A percentile compares a stretch with the other conserved stretches of the same genome.
These are phyloP conservation scores for Drosophila leonis DNA, from an alignment of 2,888 invertebrate species.

Conservation along the genomic window DNA sequence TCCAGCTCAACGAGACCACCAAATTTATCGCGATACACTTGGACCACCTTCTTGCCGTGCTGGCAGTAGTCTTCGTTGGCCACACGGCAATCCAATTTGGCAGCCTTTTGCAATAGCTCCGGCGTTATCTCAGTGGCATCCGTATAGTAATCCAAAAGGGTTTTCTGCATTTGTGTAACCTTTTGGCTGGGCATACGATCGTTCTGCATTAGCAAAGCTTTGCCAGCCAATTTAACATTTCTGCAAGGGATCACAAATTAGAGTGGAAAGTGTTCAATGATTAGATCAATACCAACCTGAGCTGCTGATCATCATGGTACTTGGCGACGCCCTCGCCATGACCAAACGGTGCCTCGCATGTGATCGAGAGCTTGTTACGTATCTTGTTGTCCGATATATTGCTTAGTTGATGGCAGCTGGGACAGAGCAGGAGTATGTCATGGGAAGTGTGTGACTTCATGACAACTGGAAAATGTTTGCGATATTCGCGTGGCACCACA, in stretches of 20 bases:
- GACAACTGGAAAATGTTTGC: slow-evolving; percentile 90
- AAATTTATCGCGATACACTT: slow-evolving; percentile 86
- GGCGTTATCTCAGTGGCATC: slow-evolving; percentile 85
- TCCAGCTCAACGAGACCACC: slow-evolving; percentile 90
- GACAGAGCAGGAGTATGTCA: slow-evolving; percentile 91
- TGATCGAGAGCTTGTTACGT: slow-evolving; percentile 87
- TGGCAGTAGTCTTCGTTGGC: slow-evolving; percentile 86
- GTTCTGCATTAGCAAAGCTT: slow-evolving; percentile 86
- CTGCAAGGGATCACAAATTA: slow-evolving; percentile 51
- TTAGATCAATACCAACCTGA: slow-evolving; percentile 66
- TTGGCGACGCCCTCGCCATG: slow-evolving; percentile 75
- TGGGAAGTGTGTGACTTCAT: slow-evolving; percentile 94
- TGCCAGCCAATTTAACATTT: slow-evolving; percentile 87
- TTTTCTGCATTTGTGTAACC: slow-evolving; percentile 85
- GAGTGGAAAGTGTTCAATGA: no score
- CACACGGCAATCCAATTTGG: slow-evolving; percentile 86
- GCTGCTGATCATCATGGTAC: slow-evolving; percentile 83
- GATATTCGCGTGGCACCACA: slow-evolving; percentile 93
- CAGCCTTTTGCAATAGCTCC: slow-evolving; percentile 86
- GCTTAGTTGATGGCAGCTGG: slow-evolving; percentile 90
- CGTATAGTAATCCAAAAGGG: slow-evolving; percentile 87
- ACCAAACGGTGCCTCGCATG: slow-evolving; percentile 89
- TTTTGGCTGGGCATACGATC: slow-evolving; percentile 87
- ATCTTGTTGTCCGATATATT: slow-evolving; percentile 88
- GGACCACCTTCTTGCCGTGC: slow-evolving; percentile 88